Evolutionary conservation across 92 coral and sea anemone genomes (phyloP).

Genomic region (Hydrozoanthus gracilis): DNA sequence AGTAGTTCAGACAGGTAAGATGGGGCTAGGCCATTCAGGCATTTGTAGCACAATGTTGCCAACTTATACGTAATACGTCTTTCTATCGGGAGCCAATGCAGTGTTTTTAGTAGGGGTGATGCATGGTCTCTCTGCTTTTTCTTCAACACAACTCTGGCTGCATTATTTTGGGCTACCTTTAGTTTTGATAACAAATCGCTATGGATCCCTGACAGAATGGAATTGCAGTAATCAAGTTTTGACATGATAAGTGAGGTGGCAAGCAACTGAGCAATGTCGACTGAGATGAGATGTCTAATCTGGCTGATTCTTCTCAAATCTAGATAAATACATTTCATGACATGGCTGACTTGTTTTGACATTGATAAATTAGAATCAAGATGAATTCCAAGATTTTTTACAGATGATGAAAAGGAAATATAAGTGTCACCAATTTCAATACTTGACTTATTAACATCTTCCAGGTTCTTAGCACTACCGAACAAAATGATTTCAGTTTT

Average conservation of each 20-base stretch:
- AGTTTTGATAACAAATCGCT: not conserved
- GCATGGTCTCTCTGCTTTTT: conserved; percentile 5
- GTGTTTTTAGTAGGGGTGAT: not conserved
- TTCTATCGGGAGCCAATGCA: conserved; percentile 10
- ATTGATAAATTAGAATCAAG: conserved; percentile 6
- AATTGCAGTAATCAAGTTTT: conserved; percentile 10
- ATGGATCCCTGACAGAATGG: not conserved
- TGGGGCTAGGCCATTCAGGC: conserved; percentile 16
- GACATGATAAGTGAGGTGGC: conserved; percentile 12
- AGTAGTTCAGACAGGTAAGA: conserved; percentile 8
- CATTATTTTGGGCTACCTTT: conserved; percentile 14
- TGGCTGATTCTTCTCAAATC: conserved; percentile 20
- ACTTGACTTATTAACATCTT: conserved; percentile 10
- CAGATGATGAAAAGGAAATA: conserved; percentile 8
- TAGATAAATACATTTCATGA: conserved; percentile 15
- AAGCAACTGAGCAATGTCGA: conserved; percentile 5
- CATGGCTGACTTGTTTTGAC: conserved; percentile 12
- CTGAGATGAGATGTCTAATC: conserved; percentile 13
- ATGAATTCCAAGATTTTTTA: conserved; percentile 13
- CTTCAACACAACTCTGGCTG: conserved; percentile 15
- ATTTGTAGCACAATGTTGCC: conserved; percentile 17
- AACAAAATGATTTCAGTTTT: conserved; percentile 10
- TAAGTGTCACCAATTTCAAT: conserved; percentile 2
- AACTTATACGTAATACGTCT: not conserved
- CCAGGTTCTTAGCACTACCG: conserved; percentile 3